Base-by-base conservation (phyloP, 1,140 invertebrate genomes). In the Pseudobourletiella spinata region DNA sequence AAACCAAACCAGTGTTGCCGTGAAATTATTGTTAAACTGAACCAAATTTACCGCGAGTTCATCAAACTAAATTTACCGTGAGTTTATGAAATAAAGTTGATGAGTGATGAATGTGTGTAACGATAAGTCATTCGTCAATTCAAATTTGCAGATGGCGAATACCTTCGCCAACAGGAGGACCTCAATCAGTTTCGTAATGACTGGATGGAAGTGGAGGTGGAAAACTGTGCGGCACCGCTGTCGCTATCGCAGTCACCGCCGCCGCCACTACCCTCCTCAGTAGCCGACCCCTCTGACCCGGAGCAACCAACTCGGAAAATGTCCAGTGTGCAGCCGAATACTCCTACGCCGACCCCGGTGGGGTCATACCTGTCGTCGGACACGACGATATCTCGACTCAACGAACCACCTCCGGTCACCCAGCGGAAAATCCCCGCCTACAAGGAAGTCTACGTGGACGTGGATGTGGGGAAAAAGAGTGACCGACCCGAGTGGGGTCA, bases 401-500 rank as follows among this genome's bases (percentile, higher is more conserved):
- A 4, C 28, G 48, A 52, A 14, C 24, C 50, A 25, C 20, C 24
- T 6, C 29, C 56, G 25, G 35, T 42, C 15, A 18, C 42, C 14
- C 16, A 25, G 3, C 3, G 24, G 24, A 51, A 26, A 51, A 51
- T 25, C 14, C 48, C 82, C 15, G 72, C 84, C 35, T 91, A 89
- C 72, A 90, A 89, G 69, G 83, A 86, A 64, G 86, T 85, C 20
- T 85, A 91, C 75, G 76, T 93, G 55, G 89, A 93, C 72, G 89
- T 94, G 26, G 92, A 97, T 73, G 82, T 90, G 2, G 86, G 81
- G 65, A 83, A 82, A 72, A 93, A 89, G 74, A 95, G 90, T 74
- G 91, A 95, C 72, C 81, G 94, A 50, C 84, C 88, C 54, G 95
- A 98, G 76, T 98, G 93, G 93, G 93, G 91, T 14, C 90, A 95